Evolutionary conservation across 2,797 vertebrate species (phyloP).

Genomic region (Gorsachius magnificus): DNA sequence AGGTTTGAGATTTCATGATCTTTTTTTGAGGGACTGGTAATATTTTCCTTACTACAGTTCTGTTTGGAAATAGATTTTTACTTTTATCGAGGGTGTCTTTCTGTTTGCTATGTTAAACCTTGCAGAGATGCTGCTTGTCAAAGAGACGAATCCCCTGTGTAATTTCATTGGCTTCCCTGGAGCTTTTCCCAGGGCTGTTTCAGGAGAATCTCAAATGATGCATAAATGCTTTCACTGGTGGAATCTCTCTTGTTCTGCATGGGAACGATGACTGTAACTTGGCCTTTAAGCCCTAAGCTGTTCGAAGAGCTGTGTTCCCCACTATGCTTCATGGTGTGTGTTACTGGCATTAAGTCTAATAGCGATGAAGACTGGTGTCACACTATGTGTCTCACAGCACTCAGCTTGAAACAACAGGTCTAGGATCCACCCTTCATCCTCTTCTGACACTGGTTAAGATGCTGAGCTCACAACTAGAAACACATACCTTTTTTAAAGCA

Average conservation of each 20-base stretch:
- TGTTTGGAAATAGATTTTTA: neutral
- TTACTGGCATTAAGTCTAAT: neutral
- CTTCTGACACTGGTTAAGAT: neutral
- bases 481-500: neutral
- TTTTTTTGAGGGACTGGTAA: neutral
- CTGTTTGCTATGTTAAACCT: neutral
- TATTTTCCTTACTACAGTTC: neutral
- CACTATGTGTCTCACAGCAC: neutral
- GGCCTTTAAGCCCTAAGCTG: neutral
- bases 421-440: neutral
- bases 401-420: neutral
- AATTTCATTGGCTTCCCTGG: slow-evolving; percentile 12
- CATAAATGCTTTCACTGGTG: neutral
- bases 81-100: neutral
- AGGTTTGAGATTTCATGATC: neutral
- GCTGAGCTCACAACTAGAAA: neutral
- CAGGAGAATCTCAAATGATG: neutral
- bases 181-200: slow-evolving; percentile 26
- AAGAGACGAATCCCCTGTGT: slow-evolving; percentile 2
- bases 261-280: neutral
- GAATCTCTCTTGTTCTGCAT: neutral
- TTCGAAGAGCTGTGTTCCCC: neutral
- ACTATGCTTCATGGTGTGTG: neutral
- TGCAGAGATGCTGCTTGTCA: neutral
- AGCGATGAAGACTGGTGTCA: neutral